Evolutionary conservation across 2,113 vertebrate species (phyloP).

Genomic region (Labeo catla): DNA sequence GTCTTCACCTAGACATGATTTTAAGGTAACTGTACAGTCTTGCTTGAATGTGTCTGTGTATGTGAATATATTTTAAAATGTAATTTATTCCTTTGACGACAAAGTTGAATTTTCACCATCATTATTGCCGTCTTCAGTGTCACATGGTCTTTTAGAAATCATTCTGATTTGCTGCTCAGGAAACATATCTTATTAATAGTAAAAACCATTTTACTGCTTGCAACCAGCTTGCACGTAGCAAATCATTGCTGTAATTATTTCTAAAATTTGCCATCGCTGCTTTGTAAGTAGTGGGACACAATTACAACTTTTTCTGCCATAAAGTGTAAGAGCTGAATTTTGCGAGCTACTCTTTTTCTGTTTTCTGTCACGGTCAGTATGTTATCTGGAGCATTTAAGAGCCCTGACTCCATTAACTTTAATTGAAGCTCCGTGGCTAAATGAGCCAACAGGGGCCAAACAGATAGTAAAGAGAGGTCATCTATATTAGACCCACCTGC

Average conservation of each 20-base stretch:
- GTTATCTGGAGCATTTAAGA: slow-evolving; percentile 38
- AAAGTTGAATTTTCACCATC: neutral
- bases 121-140: neutral
- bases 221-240: too few relatives aligned
- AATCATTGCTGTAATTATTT: too few relatives aligned
- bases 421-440: slow-evolving; percentile 51
- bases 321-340: neutral
- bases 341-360: neutral
- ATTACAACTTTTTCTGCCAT: neutral
- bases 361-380: neutral
- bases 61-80: too few relatives aligned
- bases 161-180: neutral
- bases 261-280: neutral
- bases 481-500: slow-evolving; percentile 6
- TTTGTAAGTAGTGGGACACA: neutral
- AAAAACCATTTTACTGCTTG: too few relatives aligned
- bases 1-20: neutral
- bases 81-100: neutral
- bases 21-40: neutral
- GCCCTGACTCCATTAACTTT: slow-evolving; percentile 53
- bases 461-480: slow-evolving; percentile 42
- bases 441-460: slow-evolving; percentile 43
- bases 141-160: neutral
- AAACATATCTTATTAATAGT: too few relatives aligned
- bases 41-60: neutral